Evolutionary conservation across 2,797 vertebrate species (phyloP).

Genomic region (Psittacula echo): DNA sequence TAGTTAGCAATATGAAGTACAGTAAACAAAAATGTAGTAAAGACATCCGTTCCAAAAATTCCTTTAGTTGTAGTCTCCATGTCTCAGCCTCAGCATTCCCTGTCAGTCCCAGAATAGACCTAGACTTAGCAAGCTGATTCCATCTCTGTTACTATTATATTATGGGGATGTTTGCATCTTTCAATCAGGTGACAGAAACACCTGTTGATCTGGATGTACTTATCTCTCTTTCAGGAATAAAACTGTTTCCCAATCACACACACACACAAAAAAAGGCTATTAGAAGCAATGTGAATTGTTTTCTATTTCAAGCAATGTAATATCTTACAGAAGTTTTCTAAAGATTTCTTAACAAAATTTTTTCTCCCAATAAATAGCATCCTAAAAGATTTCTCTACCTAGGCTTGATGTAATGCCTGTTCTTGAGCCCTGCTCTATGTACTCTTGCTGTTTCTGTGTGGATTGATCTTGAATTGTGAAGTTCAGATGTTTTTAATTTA

Average conservation of each 20-base stretch:
- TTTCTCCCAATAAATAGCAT: neutral
- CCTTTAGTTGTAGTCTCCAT: neutral
- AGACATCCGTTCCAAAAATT: neutral
- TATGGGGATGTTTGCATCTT: neutral
- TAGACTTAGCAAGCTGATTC: neutral
- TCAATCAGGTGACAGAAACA: neutral
- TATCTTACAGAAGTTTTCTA: neutral
- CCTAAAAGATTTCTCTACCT: neutral
- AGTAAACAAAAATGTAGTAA: neutral
- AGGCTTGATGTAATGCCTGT: neutral
- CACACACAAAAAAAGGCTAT: neutral
- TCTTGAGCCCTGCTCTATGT: neutral
- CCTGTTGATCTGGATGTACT: neutral
- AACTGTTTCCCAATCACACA: neutral
- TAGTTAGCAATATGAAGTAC: neutral
- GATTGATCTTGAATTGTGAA: neutral
- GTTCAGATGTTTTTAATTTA: neutral
- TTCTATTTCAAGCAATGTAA: neutral
- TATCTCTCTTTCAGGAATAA: neutral
- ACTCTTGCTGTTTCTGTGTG: neutral
- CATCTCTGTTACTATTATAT: neutral
- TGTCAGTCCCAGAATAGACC: neutral
- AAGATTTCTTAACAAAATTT: neutral
- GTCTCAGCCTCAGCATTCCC: neutral
- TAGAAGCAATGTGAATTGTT: neutral